Percentiles rank a stretch among this genome's conserved stretches.
These are phyloP conservation scores for Cremastobaeus sp. DNA, from an alignment of 2,888 invertebrate species.

Conservation along the genomic window DNA sequence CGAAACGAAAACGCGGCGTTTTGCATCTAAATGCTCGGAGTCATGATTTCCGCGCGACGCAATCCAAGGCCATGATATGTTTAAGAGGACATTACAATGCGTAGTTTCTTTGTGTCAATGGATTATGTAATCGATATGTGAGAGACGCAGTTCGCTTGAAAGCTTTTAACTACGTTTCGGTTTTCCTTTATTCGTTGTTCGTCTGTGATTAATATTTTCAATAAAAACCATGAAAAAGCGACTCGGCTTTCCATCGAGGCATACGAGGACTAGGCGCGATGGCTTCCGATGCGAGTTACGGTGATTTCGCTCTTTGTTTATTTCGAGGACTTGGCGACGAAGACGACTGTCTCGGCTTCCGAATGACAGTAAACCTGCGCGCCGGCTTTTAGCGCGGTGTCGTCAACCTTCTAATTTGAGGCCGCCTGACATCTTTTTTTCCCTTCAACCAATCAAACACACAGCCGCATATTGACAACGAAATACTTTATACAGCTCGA, in stretches of 20 bases:
- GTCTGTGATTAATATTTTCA: not conserved
- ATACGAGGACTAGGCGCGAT: too few species aligned
- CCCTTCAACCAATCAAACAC: slow-evolving; percentile 32
- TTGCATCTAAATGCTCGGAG: slow-evolving; percentile 12
- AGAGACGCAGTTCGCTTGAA: slow-evolving; percentile 14
- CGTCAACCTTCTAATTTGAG: slow-evolving; percentile 55
- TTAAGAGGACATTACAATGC: slow-evolving; percentile 43
- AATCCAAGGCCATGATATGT: slow-evolving; percentile 27
- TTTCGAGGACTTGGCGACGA: slow-evolving; percentile 22
- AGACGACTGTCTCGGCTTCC: slow-evolving; percentile 37
- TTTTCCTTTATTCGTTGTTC: slow-evolving; percentile 5
- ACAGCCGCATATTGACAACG: slow-evolving; percentile 19
- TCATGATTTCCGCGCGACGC: not conserved
- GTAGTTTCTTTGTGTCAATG: slow-evolving; percentile 49
- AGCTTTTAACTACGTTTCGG: slow-evolving; percentile 20
- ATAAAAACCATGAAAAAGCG: too few species aligned
- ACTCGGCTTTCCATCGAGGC: too few species aligned
- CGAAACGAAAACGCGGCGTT: not conserved
- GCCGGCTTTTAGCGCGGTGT: slow-evolving; percentile 39
- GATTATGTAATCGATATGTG: slow-evolving; percentile 41
- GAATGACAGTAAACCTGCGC: slow-evolving; percentile 47
- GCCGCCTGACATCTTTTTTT: slow-evolving; percentile 44
- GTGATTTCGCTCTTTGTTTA: slow-evolving; percentile 24
- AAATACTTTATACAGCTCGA: not conserved
- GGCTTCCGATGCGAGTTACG: slow-evolving; percentile 10